Base-by-base conservation (phyloP, 2,888 invertebrate species). In the Caenorhabditis sp. region DNA sequence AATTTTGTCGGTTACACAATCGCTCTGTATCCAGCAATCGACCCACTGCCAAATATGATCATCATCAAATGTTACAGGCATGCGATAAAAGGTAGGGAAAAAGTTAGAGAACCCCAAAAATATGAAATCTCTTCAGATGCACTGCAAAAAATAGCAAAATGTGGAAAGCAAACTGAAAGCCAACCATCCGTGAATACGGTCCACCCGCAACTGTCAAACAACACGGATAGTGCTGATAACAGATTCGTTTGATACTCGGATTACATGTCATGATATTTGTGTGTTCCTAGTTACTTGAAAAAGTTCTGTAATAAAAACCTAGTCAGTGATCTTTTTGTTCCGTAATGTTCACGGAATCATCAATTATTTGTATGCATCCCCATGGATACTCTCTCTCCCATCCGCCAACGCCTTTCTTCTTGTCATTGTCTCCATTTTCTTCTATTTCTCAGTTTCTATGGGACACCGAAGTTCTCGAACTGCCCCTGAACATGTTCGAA, bases 21-120 rank as follows among this genome's bases (percentile, higher is more conserved):
- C 24, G 69, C 77, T 0, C 20, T 77, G 35, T 77, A 77, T n/a
- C 77, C 77, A 8, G 69, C 69, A 2, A 69, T 77, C n/a, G 77
- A 77, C 44, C 77, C 77, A 1, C 51, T 77, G 24, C 68, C 69
- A 2, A 69, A 68, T 24, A 69, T 77, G 68, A 56, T 68, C 22
- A 69, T 77, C 40, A 77, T 77, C 56, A 77, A 77, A 24, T 61
- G 56, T 47, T 77, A 77, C 24, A 55, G 69, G 1, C 44, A 77
- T 56, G 77, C 69, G 13, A 56, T 77, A 3, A 26, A n/a, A n/a
- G 64, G 77, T 77, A 62, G 26, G 37, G 9, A 15, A 24, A n/a
- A 22, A 20, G 9, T 40, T 51, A 40, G 2, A 13, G 2, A 6
- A 40, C 2, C 18, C 18, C n/a, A 9, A 6, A 6, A 9, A 32